Conservation (phyloP, 2,797 vertebrate species). For the Phataginus tetradactyla region DNA sequence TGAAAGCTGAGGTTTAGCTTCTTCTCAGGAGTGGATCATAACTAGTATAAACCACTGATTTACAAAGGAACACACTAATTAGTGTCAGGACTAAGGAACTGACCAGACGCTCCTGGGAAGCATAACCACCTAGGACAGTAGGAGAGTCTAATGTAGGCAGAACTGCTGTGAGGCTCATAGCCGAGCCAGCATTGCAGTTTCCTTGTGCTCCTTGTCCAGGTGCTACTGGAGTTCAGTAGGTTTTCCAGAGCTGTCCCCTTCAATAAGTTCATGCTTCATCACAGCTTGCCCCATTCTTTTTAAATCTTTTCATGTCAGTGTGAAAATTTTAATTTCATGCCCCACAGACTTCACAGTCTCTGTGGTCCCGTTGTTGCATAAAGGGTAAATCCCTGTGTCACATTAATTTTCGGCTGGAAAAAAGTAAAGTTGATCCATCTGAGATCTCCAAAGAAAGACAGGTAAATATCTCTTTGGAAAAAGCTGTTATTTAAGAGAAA, state of each 20-base stretch:
- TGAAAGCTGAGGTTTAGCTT: neutral
- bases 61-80: neutral
- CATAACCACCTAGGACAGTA: neutral
- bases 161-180: neutral
- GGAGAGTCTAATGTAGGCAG: neutral
- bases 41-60: neutral
- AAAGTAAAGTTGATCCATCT: constrained; percentile 71
- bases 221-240: neutral
- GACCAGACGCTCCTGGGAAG: neutral
- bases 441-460: constrained; percentile 70
- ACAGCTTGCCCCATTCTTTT: constrained; percentile 57
- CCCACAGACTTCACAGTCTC: constrained; percentile 81
- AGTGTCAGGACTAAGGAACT: neutral
- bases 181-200: neutral
- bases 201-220: neutral
- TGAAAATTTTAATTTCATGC: constrained; percentile 86
- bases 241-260: neutral
- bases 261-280: neutral
- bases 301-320: constrained; percentile 75
- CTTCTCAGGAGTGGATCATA: neutral
- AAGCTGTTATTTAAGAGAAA: constrained; percentile 56
- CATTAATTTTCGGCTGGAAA: constrained; percentile 75
- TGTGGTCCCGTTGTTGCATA: constrained; percentile 76
- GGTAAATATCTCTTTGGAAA: constrained; percentile 56
- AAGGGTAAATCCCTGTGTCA: constrained; percentile 82